Evolutionary conservation across 2,113 vertebrate species (phyloP).

Genomic region (Trichechus manatus): DNA sequence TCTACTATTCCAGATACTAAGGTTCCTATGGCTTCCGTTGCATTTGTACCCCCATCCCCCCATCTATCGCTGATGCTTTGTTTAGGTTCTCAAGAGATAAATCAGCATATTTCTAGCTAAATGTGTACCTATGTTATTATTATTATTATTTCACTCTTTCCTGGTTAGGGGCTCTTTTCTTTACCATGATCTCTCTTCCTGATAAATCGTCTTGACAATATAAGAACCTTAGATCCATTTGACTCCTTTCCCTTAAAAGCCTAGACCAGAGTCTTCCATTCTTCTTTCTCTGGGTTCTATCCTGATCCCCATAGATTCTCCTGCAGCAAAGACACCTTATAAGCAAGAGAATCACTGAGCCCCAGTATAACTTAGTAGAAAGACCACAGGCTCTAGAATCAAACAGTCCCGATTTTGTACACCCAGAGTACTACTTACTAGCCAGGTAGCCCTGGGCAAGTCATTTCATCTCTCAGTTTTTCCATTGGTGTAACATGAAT

Average conservation of each 20-base stretch:
- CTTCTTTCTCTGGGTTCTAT: neutral
- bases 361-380: neutral
- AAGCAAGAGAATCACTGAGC: neutral
- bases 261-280: neutral
- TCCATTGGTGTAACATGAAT: neutral
- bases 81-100: constrained; percentile 17
- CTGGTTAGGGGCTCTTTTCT: neutral
- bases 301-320: neutral
- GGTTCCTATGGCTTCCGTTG: constrained; percentile 31
- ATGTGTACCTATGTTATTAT: neutral
- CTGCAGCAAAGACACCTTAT: neutral
- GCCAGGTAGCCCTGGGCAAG: neutral
- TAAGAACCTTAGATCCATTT: neutral
- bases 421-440: neutral
- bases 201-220: neutral
- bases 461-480: neutral
- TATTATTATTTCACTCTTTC: neutral
- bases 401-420: constrained; percentile 12
- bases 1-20: neutral
- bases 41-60: neutral
- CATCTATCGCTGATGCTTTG: neutral
- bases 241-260: neutral
- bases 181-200: neutral
- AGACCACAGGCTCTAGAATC: neutral
- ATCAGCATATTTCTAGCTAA: neutral